A percentile compares a stretch with the other conserved stretches of the same genome.
Conservation (phyloP, 2,113 vertebrate genomes). For the Turdus rufiventris region DNA sequence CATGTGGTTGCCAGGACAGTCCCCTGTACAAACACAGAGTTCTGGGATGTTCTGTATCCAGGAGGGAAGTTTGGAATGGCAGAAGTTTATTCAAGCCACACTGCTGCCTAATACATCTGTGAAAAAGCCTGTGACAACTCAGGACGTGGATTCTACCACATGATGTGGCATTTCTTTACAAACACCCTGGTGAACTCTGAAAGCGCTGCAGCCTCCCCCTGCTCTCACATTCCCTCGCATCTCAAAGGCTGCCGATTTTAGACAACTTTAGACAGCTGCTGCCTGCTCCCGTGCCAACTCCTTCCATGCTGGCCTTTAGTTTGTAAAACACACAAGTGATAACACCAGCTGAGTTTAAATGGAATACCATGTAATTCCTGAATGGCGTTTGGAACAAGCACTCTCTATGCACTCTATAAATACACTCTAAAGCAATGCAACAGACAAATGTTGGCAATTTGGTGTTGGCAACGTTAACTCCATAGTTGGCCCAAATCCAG, state of each 20-base stretch:
- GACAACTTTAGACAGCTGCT: not conserved
- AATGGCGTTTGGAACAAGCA: not conserved
- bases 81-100: not conserved
- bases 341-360: not conserved
- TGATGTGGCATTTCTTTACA: not conserved
- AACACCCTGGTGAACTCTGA: not conserved
- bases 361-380: not conserved
- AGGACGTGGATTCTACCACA: not conserved
- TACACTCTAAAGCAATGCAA: not conserved
- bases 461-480: not conserved
- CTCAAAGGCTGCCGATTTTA: not conserved
- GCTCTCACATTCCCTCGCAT: not conserved
- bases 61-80: not conserved
- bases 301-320: not conserved
- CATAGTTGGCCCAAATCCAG: not conserved
- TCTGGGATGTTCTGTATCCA: not conserved
- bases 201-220: not conserved
- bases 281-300: not conserved
- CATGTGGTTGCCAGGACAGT: not conserved
- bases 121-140: not conserved
- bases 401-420: not conserved
- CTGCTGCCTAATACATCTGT: not conserved
- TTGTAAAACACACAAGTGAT: not conserved
- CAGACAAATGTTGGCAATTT: not conserved
- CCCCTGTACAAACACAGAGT: not conserved